These are phyloP conservation scores for Diacarnus erythraeanus DNA, from an alignment of 37 sponge, comb jelly and placozoan species.

Conservation along the genomic window DNA sequence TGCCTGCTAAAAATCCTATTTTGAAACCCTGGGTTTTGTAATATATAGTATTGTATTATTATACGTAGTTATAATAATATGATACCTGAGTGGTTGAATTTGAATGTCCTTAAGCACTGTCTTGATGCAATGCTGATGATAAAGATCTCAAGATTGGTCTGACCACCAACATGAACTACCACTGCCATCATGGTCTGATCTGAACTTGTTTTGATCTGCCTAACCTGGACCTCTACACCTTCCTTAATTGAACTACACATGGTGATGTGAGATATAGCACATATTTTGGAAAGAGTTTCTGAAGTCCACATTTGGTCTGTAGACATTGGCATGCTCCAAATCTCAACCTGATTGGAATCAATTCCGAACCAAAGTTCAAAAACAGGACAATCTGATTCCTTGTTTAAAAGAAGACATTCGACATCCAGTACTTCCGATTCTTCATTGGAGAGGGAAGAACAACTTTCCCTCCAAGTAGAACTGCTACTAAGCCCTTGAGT, in stretches of 20 bases:
- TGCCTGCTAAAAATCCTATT: too few relatives aligned
- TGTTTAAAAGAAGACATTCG: neutral
- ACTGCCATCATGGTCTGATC: constrained; percentile 21
- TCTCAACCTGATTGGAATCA: constrained; percentile 5
- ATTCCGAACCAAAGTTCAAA: constrained; percentile 59
- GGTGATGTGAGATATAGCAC: neutral
- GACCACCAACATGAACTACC: neutral
- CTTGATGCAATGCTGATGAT: constrained; percentile 3
- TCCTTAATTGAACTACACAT: neutral
- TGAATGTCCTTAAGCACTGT: neutral
- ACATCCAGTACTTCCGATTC: neutral
- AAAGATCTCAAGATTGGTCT: neutral
- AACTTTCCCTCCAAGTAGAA: neutral
- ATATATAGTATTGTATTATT: too few relatives aligned
- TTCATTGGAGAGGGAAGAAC: neutral
- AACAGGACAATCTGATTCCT: neutral
- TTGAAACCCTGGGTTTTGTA: neutral
- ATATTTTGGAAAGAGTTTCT: neutral
- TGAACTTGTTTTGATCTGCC: neutral
- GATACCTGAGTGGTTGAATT: constrained; percentile 15
- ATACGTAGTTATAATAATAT: too few relatives aligned
- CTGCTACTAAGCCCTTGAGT: constrained; percentile 3
- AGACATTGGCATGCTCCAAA: constrained; percentile 18
- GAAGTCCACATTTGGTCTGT: neutral
- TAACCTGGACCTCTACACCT: neutral